phyloP scores from a whole-genome alignment of 2,113 vertebrate species.

The Entelurus aequoreus region DNA sequence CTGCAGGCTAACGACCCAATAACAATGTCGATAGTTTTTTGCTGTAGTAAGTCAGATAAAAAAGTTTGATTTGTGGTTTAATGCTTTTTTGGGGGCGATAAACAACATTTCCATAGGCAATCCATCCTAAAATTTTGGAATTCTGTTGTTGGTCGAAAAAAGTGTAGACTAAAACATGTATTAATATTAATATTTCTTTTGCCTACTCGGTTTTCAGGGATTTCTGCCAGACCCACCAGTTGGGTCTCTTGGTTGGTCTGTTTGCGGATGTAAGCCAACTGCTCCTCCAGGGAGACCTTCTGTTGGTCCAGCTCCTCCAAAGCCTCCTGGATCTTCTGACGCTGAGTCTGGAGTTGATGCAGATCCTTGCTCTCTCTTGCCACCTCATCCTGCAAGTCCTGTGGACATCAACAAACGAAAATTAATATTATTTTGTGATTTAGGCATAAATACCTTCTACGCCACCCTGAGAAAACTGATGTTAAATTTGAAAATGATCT shows the following conservation, averaged over 20 bases:
- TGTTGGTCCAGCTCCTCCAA: conserved; percentile 89
- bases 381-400: conserved; percentile 96
- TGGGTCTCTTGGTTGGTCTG: conserved; percentile 87
- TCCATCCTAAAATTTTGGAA: too few relatives aligned
- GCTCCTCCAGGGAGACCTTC: conserved; percentile 86
- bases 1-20: too few relatives aligned
- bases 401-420: conserved; percentile 1
- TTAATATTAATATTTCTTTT: background rate
- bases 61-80: too few relatives aligned
- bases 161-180: background rate
- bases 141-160: too few relatives aligned
- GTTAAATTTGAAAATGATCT: too few relatives aligned
- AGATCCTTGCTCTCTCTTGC: conserved; percentile 82
- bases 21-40: too few relatives aligned
- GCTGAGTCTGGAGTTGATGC: conserved; percentile 84
- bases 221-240: conserved; percentile 68
- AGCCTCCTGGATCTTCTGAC: conserved; percentile 86
- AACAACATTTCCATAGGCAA: too few relatives aligned
- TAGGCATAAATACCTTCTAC: too few relatives aligned
- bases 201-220: background rate
- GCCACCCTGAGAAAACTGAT: too few relatives aligned
- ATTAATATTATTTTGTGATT: too few relatives aligned
- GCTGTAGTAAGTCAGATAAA: too few relatives aligned
- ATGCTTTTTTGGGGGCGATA: too few relatives aligned
- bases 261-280: conserved; percentile 82